Evolutionary conservation across 2,797 vertebrate species (phyloP).

Genomic region (Siniperca undulata): DNA sequence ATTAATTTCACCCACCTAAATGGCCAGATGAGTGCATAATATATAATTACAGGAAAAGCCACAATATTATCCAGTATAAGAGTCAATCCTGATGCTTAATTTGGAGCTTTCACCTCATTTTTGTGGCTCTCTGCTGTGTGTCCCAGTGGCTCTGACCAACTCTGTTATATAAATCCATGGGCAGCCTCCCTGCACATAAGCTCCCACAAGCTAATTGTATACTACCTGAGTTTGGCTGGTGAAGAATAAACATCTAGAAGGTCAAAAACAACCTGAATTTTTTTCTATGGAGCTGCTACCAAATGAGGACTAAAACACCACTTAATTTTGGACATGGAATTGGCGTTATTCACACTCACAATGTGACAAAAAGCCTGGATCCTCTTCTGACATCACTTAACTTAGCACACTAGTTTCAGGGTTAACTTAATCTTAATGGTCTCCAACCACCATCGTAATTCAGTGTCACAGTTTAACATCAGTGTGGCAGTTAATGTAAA

Average conservation of each 20-base stretch:
- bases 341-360: neutral
- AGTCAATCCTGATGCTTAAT: neutral
- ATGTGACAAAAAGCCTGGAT: neutral
- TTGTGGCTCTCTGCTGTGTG: neutral
- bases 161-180: neutral
- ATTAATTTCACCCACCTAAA: neutral
- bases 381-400: neutral
- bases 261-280: neutral
- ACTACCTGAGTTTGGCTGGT: neutral
- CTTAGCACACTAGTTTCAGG: neutral
- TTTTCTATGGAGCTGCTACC: neutral
- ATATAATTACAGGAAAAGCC: neutral
- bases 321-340: neutral
- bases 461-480: neutral
- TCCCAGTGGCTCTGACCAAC: neutral
- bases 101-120: slow-evolving; percentile 5
- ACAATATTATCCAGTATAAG: neutral
- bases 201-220: neutral
- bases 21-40: neutral
- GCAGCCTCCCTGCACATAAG: neutral
- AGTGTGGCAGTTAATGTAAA: neutral
- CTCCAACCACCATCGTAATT: neutral
- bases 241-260: neutral
- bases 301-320: neutral
- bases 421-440: neutral